Evolutionary conservation across 2,797 vertebrate genomes (phyloP).

Genomic region (Cynopterus sphinx): DNA sequence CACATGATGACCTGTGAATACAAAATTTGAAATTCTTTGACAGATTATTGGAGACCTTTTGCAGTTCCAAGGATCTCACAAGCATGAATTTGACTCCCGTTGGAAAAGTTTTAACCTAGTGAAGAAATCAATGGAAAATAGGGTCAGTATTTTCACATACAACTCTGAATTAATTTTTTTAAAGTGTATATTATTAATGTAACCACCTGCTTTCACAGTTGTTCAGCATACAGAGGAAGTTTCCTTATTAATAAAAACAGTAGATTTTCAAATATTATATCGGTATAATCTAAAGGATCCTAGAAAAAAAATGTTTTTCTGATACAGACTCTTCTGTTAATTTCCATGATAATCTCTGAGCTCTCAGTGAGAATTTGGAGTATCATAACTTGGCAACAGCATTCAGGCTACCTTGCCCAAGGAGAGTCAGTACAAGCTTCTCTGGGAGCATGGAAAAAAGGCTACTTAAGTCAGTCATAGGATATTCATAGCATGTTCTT

Average conservation of each 20-base stretch:
- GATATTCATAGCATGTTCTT: not conserved
- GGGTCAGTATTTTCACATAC: conserved; percentile 87
- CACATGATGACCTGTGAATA: conserved; percentile 22
- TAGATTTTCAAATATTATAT: not conserved
- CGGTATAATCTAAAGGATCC: not conserved
- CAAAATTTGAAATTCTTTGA: conserved; percentile 62
- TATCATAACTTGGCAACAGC: not conserved
- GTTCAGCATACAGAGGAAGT: not conserved
- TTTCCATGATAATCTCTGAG: not conserved
- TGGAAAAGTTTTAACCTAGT: conserved; percentile 99
- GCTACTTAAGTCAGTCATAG: not conserved
- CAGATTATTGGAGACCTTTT: conserved; percentile 97
- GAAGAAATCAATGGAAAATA: conserved; percentile 99
- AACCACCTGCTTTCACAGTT: not conserved
- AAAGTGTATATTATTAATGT: not conserved
- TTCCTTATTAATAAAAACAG: not conserved
- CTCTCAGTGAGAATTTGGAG: not conserved
- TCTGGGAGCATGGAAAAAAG: not conserved
- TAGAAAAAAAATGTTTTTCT: not conserved
- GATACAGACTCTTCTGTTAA: not conserved
- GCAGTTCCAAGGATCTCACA: conserved; percentile 97
- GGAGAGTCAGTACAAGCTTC: not conserved
- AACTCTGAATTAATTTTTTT: conserved; percentile 57
- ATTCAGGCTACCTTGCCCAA: not conserved
- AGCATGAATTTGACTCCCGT: conserved; percentile 97